Conservation (phyloP, 2,797 vertebrate genomes). For the Phylloscopus collybita region DNA sequence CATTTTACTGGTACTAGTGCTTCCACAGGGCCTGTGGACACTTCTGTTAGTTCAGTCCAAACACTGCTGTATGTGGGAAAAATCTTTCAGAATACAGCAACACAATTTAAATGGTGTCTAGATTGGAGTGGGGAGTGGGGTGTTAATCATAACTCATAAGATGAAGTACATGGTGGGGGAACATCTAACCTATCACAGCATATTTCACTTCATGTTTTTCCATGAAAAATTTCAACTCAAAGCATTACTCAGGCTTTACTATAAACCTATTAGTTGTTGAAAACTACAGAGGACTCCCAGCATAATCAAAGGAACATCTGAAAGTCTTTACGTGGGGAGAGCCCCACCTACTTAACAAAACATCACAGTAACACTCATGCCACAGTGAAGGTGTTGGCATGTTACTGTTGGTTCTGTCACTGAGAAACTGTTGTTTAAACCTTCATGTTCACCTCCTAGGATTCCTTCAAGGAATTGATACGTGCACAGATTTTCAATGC, state of each 20-base stretch:
- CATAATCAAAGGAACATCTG: slow-evolving; percentile 43
- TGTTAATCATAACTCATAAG: slow-evolving; percentile 12
- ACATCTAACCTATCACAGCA: slow-evolving; percentile 36
- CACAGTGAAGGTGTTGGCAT: slow-evolving; percentile 47
- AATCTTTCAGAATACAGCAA: slow-evolving; percentile 55
- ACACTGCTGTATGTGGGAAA: slow-evolving; percentile 59
- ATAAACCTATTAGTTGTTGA: slow-evolving; percentile 51
- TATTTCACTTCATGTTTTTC: slow-evolving; percentile 40
- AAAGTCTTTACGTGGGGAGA: slow-evolving; percentile 45
- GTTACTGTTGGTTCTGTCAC: slow-evolving; percentile 62
- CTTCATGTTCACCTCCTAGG: slow-evolving; percentile 73
- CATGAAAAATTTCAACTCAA: slow-evolving; percentile 64
- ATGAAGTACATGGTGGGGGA: not conserved
- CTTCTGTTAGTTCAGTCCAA: slow-evolving; percentile 67
- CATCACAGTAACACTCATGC: slow-evolving; percentile 55
- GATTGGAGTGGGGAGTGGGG: not conserved
- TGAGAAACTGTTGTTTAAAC: slow-evolving; percentile 29
- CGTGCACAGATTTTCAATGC: slow-evolving; percentile 98
- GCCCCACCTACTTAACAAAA: slow-evolving; percentile 48
- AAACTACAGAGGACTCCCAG: slow-evolving; percentile 57
- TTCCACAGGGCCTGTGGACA: slow-evolving; percentile 73
- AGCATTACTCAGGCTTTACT: slow-evolving; percentile 54
- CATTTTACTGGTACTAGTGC: slow-evolving; percentile 71
- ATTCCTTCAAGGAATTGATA: slow-evolving; percentile 94
- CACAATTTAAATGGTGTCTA: slow-evolving; percentile 23